Conservation (phyloP, 1,140 invertebrate genomes). For the Conopomorpha cramerella region DNA sequence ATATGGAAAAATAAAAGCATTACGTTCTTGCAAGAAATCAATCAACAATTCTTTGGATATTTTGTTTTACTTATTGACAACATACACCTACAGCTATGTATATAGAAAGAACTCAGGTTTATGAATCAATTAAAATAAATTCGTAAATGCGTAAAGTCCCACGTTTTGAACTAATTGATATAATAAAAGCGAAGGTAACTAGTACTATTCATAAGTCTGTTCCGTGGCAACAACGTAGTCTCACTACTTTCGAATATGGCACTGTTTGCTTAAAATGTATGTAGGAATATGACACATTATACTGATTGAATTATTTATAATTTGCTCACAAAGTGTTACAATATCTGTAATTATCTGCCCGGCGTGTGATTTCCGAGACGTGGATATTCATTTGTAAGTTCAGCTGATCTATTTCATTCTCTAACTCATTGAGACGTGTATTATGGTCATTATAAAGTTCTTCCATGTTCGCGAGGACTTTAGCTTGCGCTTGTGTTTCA, state of each 20-base stretch:
- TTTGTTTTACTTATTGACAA: too few species aligned
- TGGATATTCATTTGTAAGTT: slow-evolving; percentile 57
- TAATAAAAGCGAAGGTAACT: too few species aligned
- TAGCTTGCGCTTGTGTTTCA: slow-evolving; percentile 75
- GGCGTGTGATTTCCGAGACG: slow-evolving; percentile 58
- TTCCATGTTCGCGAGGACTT: slow-evolving; percentile 67
- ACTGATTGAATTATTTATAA: background rate
- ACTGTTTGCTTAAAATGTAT: background rate
- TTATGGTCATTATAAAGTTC: slow-evolving; percentile 58
- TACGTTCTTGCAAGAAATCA: too few species aligned
- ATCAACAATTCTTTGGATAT: too few species aligned
- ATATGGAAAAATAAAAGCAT: too few species aligned
- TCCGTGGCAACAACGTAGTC: too few species aligned
- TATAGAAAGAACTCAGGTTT: too few species aligned
- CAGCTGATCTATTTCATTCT: slow-evolving; percentile 53
- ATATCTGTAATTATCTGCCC: slow-evolving; percentile 56
- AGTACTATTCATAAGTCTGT: too few species aligned
- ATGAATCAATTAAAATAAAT: too few species aligned
- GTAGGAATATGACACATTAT: background rate
- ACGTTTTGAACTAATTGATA: too few species aligned
- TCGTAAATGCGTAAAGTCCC: too few species aligned
- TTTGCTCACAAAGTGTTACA: slow-evolving; percentile 39
- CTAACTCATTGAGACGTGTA: slow-evolving; percentile 41
- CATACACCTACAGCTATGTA: too few species aligned
- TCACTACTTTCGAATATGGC: slow-evolving; percentile 12